A percentile compares a stretch with the other conserved stretches of the same genome.
Evolutionary conservation across 2,113 vertebrate species (phyloP).

Genomic region (Oreochromis tanganicae): DNA sequence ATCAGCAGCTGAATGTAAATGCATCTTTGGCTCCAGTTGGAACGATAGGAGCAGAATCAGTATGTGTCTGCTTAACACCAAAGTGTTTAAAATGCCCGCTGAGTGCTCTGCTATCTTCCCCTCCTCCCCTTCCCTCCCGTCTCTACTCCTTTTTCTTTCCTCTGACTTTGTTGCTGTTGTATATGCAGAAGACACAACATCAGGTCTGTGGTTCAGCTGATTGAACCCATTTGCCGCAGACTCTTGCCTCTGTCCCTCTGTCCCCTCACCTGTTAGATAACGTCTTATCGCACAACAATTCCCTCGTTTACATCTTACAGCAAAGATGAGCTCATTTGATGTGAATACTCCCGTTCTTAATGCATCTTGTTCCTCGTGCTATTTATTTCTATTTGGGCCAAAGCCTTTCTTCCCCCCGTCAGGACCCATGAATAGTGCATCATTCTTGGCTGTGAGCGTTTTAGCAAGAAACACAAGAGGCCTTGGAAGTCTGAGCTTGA

Average conservation of each 20-base stretch:
- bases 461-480: conserved; percentile 46
- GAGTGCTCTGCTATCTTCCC: conserved; percentile 32
- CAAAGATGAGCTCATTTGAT: conserved; percentile 51
- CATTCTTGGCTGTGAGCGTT: conserved; percentile 27
- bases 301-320: conserved; percentile 41
- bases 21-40: conserved; percentile 37
- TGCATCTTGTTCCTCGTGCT: conserved; percentile 22
- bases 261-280: conserved; percentile 47
- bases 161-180: conserved; percentile 36
- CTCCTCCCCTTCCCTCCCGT: not conserved
- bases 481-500: conserved; percentile 44
- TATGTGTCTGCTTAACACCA: conserved; percentile 39
- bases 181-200: conserved; percentile 50
- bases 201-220: conserved; percentile 69
- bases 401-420: conserved; percentile 30
- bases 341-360: conserved; percentile 42
- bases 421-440: conserved; percentile 60
- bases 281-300: conserved; percentile 48
- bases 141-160: not conserved
- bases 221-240: conserved; percentile 68
- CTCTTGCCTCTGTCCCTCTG: conserved; percentile 49
- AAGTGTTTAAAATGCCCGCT: conserved; percentile 68
- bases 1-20: conserved; percentile 50
- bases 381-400: conserved; percentile 59
- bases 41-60: conserved; percentile 54